Evolutionary conservation across 2,888 invertebrate species (phyloP).

Genomic region (Bugulina stolonifera): DNA sequence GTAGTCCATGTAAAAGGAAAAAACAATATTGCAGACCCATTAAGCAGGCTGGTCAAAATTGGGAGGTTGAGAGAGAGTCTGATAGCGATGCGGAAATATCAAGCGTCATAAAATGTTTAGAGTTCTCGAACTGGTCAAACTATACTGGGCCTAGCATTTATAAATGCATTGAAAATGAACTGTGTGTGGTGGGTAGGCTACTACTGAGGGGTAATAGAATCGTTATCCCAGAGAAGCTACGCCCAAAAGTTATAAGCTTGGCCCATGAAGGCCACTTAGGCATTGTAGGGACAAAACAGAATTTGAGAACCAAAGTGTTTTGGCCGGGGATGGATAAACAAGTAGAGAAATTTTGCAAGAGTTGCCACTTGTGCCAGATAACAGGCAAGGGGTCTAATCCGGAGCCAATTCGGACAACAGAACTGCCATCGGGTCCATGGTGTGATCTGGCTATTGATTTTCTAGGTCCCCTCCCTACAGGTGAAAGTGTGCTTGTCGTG

Average conservation of each 20-base stretch:
- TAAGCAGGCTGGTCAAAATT: too few relatives aligned
- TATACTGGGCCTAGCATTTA: background rate
- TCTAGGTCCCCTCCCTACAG: background rate
- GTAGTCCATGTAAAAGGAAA: background rate
- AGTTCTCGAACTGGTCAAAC: background rate
- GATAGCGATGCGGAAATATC: background rate
- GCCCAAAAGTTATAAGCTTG: background rate
- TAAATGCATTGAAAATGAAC: background rate
- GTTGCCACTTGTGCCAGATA: background rate
- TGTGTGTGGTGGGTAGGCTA: background rate
- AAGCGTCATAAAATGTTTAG: background rate
- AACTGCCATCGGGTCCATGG: conserved; percentile 1
- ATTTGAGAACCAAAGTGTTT: background rate
- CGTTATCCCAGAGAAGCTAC: background rate
- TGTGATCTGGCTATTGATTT: background rate
- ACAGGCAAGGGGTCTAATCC: background rate
- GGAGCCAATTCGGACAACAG: background rate
- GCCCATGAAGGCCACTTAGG: conserved; percentile 10
- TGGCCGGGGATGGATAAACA: conserved; percentile 3
- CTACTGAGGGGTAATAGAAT: background rate
- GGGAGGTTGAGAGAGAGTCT: background rate
- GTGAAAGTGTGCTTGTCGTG: background rate
- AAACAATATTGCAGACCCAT: background rate
- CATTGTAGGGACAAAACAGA: background rate
- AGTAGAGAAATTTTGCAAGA: background rate